These are phyloP conservation scores for Opisthocomus hoazin DNA, from an alignment of 2,113 vertebrate species.

Conservation along the genomic window DNA sequence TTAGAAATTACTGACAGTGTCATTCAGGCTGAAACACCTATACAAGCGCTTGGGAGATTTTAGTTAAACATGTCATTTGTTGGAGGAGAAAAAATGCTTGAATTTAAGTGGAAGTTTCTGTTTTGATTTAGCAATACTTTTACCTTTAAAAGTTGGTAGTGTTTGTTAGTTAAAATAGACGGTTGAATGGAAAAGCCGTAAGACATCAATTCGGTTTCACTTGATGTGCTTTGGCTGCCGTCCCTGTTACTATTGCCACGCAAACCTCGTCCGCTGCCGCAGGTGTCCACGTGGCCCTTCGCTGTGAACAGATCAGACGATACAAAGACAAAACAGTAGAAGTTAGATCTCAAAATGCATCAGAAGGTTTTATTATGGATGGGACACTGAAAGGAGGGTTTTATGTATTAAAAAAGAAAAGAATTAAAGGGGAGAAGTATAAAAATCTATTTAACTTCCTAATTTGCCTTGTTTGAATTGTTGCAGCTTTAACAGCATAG, in stretches of 20 bases:
- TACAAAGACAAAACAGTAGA: not conserved
- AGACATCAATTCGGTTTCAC: not conserved
- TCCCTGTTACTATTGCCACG: not conserved
- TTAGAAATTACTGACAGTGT: not conserved
- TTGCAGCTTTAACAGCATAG: slow-evolving; percentile 55
- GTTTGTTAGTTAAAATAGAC: slow-evolving; percentile 1
- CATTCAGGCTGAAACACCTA: not conserved
- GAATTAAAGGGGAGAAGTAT: not conserved
- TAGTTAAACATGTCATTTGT: not conserved
- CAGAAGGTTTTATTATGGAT: not conserved
- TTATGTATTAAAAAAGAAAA: not conserved
- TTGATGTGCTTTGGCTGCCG: not conserved
- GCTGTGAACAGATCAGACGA: not conserved
- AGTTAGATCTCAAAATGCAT: not conserved
- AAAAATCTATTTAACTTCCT: slow-evolving; percentile 30
- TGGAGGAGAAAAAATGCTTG: not conserved
- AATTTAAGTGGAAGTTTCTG: not conserved
- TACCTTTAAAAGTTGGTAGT: not conserved
- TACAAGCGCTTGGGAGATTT: not conserved
- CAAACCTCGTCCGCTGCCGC: not conserved
- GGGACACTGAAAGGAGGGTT: not conserved
- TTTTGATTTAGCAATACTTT: not conserved
- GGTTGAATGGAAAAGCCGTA: not conserved
- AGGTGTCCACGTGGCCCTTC: not conserved
- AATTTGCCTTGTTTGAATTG: slow-evolving; percentile 23